Base-by-base conservation (phyloP, 2,888 invertebrate species). In the Brachypterus glaber region DNA sequence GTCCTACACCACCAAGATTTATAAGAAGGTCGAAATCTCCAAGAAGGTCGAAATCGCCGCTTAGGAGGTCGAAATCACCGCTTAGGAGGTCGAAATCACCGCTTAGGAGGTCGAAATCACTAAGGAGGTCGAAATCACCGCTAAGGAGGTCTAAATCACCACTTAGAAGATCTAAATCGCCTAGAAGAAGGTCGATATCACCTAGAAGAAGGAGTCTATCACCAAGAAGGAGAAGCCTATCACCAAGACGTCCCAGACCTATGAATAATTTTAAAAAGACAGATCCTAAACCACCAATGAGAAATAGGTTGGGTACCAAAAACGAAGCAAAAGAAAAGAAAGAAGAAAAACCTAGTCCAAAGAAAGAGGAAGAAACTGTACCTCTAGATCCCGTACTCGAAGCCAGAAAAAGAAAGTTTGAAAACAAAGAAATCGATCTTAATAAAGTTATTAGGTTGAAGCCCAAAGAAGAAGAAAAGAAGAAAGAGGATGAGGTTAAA, bases 331-430 rank as follows among this genome's bases (percentile, higher is more conserved):
- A 26, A 37, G 35, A 14, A 36, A 21, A 34, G 11, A 26, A 17
- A n/a, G 34, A 37, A 32, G n/a, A n/a, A n/a, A 16, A 39, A 21
- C 13, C 33, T 24, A 16, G 17, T 15, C 18, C 35, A 3, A 43
- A 44, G 13, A 47, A 43, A 15, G 53, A 49, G 8, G 35, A 35
- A 13, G 50, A 47, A 5, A 40, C 42, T 4, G 40, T 49, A 32
- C 34, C 37, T 5, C 13, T 55, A 29, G 69, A 73, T 55, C 68
- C 70, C 1, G 52, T 73, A 17, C 52, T 73, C 31, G 72, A 71
- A 45, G 73, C 73, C 0, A 58, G 74, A 13, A 64, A 64, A 40
- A 60, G 58, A 26, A 74, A 74, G 49, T 73, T 74, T 52, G 71
- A 74, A 53, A 59, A 62, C 3, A 66, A 63, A 16, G 67, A 66